Evolutionary conservation across 2,113 vertebrate genomes (phyloP), one percentile per base, ranked within the genome.

Genomic region (Plestiodon gilberti): DNA sequence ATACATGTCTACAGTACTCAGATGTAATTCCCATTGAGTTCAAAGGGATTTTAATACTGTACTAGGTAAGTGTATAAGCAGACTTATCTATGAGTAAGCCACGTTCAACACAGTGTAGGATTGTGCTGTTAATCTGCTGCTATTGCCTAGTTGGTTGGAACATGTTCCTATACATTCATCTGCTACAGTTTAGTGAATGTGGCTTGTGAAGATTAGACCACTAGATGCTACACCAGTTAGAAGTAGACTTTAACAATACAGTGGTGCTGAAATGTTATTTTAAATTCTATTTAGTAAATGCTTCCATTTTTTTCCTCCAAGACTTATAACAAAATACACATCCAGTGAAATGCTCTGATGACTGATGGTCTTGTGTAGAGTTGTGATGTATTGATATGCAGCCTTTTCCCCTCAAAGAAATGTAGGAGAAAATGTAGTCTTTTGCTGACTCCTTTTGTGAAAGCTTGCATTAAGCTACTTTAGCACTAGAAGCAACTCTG

Each of bases 381-480:
- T 43, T 77, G 40, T 67, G 59, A 38, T 18, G 9, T 3, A 78
- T 57, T 86, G 15, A 78, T 82, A 55, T 87, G 71, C 11, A 78
- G 43, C 3, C 52, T 20, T 90, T 89, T 61, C 78, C 43, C 23
- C 4, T 78, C 57, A 9, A 85, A 33, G 35, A 89, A 83, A 84
- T 89, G 30, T 61, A 13, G 76, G 30, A 88, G 30, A 91, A 87
- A 81, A 83, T 67, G 0, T 69, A 89, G 79, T 83, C 57, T 88
- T 90, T 65, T 89, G 48, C 43, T 17, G 59, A 85, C 55, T 48
- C 78, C 22, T 3, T 48, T 82, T 23, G 69, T 7, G 76, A 71
- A 84, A 84, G 57, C 48, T 65, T 1, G 1, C 64, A 10, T 89
- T 81, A 84, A 43, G 2, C 77, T 14, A 13, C 82, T 89, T 90